Percentiles rank a stretch among this genome's conserved stretches.
Evolutionary conservation across 2,888 invertebrate species (phyloP).

Genomic region (Megamerina dolium): DNA sequence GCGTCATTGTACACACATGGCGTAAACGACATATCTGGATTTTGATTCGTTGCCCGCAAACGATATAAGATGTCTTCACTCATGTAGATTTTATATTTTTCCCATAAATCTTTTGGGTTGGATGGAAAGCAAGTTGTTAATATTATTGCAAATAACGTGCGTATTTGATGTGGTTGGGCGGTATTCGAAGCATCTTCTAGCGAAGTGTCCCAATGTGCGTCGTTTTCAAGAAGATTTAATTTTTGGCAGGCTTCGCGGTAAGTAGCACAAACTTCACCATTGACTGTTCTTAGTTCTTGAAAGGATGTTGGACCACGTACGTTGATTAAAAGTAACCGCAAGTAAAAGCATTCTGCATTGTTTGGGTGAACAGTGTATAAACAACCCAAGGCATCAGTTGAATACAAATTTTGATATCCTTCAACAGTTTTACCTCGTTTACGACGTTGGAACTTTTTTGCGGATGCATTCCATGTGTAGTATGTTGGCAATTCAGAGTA

Average conservation of each 20-base stretch:
- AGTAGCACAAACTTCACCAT: conserved; percentile 35
- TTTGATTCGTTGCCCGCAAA: conserved; percentile 13
- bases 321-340: conserved; percentile 36
- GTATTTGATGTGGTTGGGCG: no score
- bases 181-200: no score
- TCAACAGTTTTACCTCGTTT: conserved; percentile 32
- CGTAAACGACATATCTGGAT: conserved; percentile 1
- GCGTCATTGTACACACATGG: no score
- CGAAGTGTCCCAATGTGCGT: no score
- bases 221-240: no score
- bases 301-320: conserved; percentile 37
- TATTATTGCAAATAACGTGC: no score
- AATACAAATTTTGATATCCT: conserved; percentile 29
- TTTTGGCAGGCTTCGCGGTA: conserved; percentile 38
- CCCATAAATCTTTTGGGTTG: no score
- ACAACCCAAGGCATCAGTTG: conserved; percentile 25
- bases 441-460: conserved; percentile 21
- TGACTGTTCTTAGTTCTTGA: conserved; percentile 32
- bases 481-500: no score
- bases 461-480: conserved; percentile 1
- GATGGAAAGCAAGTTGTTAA: no score
- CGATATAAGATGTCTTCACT: no score
- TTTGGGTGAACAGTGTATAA: conserved; percentile 23
- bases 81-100: no score
- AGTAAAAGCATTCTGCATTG: conserved; percentile 25